Conservation (phyloP, 2,113 vertebrate species). For the Monarcha castaneiventris region DNA sequence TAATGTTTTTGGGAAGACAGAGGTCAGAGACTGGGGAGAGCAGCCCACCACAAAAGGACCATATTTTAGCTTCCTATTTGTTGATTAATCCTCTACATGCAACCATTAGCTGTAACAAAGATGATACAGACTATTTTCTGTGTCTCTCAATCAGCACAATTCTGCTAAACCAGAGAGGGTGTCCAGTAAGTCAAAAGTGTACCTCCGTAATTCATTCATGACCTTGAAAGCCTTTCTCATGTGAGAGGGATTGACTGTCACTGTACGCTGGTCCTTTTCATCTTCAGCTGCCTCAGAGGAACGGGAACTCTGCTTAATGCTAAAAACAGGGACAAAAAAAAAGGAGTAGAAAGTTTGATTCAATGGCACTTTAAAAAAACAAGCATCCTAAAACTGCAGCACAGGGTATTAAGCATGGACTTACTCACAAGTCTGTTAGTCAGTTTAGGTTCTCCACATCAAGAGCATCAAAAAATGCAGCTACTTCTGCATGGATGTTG, state of each 20-base stretch:
- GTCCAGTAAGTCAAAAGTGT: constrained; percentile 24
- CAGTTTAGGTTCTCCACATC: not conserved
- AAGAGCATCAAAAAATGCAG: not conserved
- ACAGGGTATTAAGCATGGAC: not conserved
- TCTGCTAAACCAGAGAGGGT: not conserved
- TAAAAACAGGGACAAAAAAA: constrained; percentile 35
- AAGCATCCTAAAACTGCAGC: not conserved
- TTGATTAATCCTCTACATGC: not conserved
- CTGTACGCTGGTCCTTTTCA: constrained; percentile 77
- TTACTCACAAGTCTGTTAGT: not conserved
- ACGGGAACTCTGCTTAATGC: constrained; percentile 69
- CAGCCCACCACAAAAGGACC: not conserved
- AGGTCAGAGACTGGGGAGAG: not conserved
- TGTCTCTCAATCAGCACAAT: not conserved
- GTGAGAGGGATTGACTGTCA: constrained; percentile 87
- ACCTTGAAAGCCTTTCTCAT: constrained; percentile 94
- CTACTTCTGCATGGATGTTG: not conserved
- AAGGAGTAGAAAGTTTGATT: not conserved
- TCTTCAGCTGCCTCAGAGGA: constrained; percentile 78
- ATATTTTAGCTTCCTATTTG: not conserved
- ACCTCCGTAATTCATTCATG: constrained; percentile 96
- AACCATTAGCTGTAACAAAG: not conserved
- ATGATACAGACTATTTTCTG: not conserved
- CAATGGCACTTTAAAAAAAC: not conserved
- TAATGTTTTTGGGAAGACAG: not conserved